phyloP scores from a whole-genome alignment of 2,888 invertebrate species.

The Pterostichus niger region DNA sequence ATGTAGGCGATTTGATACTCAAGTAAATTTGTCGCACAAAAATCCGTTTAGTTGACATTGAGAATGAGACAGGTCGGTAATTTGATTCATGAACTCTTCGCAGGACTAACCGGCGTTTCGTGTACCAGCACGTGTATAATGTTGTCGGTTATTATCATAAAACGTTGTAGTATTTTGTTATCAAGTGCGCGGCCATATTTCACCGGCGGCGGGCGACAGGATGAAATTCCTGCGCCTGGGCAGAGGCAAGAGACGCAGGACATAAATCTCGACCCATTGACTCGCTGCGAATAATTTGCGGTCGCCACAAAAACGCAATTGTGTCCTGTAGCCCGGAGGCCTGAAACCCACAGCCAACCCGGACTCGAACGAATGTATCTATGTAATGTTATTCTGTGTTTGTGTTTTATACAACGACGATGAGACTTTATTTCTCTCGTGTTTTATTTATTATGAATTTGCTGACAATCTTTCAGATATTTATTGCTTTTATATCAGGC shows the following conservation, averaged over 20 bases:
- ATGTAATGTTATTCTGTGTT: slow-evolving; percentile 35
- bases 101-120: not conserved
- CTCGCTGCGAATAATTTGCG: slow-evolving; percentile 58
- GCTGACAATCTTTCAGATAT: not conserved
- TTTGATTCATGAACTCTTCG: slow-evolving; percentile 48
- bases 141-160: slow-evolving; percentile 58
- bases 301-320: slow-evolving; percentile 61
- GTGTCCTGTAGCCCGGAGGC: not conserved
- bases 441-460: slow-evolving; percentile 37
- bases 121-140: slow-evolving; percentile 47
- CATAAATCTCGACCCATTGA: slow-evolving; percentile 62
- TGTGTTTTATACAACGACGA: slow-evolving; percentile 13
- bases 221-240: slow-evolving; percentile 58
- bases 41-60: too few species aligned
- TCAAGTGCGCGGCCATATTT: slow-evolving; percentile 56
- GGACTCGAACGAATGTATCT: slow-evolving; percentile 3
- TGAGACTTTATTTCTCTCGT: not conserved
- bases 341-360: too few species aligned
- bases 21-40: too few species aligned
- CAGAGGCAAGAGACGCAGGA: slow-evolving; percentile 27
- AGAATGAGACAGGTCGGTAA: too few species aligned
- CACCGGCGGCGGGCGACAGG: slow-evolving; percentile 41
- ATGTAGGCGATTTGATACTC: too few species aligned
- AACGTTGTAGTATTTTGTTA: slow-evolving; percentile 58
- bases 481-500: not conserved